These are phyloP conservation scores for Eulemur rubriventer DNA, from an alignment of 2,797 vertebrate species.

Conservation along the genomic window DNA sequence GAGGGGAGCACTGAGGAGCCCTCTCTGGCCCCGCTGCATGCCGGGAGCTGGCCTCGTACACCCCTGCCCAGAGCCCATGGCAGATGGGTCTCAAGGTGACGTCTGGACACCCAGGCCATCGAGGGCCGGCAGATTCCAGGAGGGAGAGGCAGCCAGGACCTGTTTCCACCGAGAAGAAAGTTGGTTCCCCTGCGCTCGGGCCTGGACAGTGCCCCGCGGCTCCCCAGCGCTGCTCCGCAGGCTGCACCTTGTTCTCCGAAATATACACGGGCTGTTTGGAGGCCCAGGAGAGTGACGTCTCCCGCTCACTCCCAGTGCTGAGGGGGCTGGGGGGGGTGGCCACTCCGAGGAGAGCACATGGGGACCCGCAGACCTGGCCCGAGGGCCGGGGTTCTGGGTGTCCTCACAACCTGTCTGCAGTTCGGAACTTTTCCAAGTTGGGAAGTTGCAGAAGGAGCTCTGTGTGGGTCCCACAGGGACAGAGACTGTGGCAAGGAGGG, in stretches of 20 bases:
- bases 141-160: background rate
- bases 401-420: too few species aligned
- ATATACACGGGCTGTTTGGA: background rate
- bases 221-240: accelerated
- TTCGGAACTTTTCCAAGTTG: background rate
- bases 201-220: background rate
- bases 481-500: background rate
- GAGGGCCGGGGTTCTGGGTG: accelerated
- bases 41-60: background rate
- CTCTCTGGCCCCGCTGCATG: accelerated
- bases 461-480: too few species aligned
- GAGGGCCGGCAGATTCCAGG: accelerated
- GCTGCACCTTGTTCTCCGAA: accelerated
- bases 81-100: accelerated
- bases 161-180: background rate
- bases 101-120: accelerated
- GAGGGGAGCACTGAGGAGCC: accelerated
- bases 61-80: accelerated
- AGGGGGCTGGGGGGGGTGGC: background rate
- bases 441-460: background rate
- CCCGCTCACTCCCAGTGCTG: background rate
- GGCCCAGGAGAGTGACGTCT: background rate
- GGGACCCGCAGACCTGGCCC: background rate
- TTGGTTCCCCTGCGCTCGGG: background rate
- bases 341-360: accelerated